Evolutionary conservation across 2,888 invertebrate genomes (phyloP).

Genomic region (Lochmaea crataegi): DNA sequence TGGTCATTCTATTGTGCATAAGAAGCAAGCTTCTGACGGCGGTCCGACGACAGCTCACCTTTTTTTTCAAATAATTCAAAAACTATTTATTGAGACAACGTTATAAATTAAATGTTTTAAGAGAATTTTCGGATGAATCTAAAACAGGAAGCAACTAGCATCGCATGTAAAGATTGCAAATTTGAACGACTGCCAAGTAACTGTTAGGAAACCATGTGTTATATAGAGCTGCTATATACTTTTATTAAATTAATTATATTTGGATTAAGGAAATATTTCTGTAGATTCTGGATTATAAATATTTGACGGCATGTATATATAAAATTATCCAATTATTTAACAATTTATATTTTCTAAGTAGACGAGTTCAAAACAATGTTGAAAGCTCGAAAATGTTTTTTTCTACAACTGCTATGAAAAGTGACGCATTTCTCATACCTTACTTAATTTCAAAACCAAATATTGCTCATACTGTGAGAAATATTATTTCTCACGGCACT

Average conservation of each 20-base stretch:
- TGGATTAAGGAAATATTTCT: conserved; percentile 16
- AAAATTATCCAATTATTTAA: not conserved
- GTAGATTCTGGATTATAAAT: conserved; percentile 9
- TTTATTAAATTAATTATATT: conserved; percentile 22
- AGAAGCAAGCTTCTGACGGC: no score
- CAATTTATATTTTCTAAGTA: no score
- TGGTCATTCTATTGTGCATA: no score
- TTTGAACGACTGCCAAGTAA: conserved; percentile 11
- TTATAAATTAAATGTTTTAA: not conserved
- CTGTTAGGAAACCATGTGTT: conserved; percentile 10
- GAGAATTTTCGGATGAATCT: not conserved
- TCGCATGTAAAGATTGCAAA: not conserved
- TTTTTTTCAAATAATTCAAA: no score
- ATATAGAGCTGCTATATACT: not conserved
- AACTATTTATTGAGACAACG: not conserved
- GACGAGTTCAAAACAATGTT: no score
- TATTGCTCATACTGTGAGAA: no score
- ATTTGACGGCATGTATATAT: not conserved
- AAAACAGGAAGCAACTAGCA: conserved; percentile 16
- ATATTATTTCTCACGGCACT: no score
- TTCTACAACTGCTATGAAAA: no score
- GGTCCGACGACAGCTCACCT: no score
- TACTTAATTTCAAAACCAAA: no score
- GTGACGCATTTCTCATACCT: no score
- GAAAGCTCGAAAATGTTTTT: no score